Evolutionary conservation across 2,113 vertebrate species (phyloP).

Genomic region (Crypturellus undulatus): DNA sequence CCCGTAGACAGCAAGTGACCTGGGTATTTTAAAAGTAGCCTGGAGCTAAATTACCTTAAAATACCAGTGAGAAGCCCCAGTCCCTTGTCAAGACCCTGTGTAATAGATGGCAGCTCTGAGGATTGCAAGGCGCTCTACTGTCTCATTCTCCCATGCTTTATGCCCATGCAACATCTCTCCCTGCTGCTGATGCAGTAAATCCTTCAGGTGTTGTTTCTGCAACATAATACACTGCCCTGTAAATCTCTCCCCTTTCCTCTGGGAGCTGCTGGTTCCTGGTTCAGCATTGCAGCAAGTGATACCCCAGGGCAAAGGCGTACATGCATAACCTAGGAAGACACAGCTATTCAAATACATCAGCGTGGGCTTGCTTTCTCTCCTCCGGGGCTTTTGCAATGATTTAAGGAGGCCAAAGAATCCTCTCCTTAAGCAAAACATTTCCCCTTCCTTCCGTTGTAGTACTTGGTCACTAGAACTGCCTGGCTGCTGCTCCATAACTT

Average conservation of each 20-base stretch:
- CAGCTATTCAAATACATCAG: accelerated
- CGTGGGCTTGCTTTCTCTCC: not conserved
- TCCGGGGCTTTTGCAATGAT: not conserved
- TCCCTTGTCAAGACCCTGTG: not conserved
- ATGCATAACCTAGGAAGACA: not conserved
- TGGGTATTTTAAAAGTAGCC: not conserved
- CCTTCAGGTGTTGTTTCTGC: not conserved
- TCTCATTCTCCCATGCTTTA: slow-evolving; percentile 59
- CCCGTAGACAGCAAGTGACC: not conserved
- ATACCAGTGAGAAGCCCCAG: not conserved
- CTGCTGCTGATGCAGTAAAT: slow-evolving; percentile 34
- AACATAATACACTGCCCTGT: not conserved
- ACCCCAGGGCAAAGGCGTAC: not conserved
- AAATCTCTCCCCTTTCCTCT: slow-evolving; percentile 54
- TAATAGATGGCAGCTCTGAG: not conserved
- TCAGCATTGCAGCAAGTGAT: not conserved
- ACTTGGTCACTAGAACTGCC: not conserved
- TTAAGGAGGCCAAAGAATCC: not conserved
- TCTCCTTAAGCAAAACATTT: not conserved
- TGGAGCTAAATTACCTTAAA: not conserved
- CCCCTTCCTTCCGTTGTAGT: not conserved
- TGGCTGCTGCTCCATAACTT: slow-evolving; percentile 1
- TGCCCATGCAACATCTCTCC: slow-evolving; percentile 28
- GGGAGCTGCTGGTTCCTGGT: slow-evolving; percentile 60
- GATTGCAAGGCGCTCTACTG: slow-evolving; percentile 17